Evolutionary conservation across 2,888 invertebrate genomes (phyloP), one percentile per base, ranked within the genome.

Genomic region (Drosophila affinis): DNA sequence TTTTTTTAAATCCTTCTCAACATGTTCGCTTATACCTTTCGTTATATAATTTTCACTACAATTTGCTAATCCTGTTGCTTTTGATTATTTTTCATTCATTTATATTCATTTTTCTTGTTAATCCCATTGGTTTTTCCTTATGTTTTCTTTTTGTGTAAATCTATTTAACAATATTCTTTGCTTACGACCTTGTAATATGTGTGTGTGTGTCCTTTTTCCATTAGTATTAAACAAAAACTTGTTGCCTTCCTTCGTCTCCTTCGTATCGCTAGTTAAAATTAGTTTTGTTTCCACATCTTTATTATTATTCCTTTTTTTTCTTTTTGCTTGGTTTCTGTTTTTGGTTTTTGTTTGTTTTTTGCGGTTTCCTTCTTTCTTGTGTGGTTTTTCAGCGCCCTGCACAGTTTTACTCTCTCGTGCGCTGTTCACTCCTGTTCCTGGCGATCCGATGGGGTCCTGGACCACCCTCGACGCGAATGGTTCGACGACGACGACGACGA

Each of bases 371-470:
- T 46, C 12, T n/a, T 45, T 48, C 45, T 58, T 58, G 62, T 72
- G 52, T 76, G 79, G 72, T 79, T 79, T 89, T 90, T 88, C 79
- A 89, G 90, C 89, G 90, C 89, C 76, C 72, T 81, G 79, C 81
- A 78, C 77, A 90, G 89, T 87, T 90, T 89, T 80, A 89, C 90
- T 90, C 78, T 84, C 79, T 85, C 73, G 85, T 83, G 79, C 86
- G 77, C 88, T 89, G 80, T 74, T 83, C 68, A 69, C 74, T 74
- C 58, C 70, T 62, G 55, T 58, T 27, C 64, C 27, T 48, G 57
- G 59, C 56, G 51, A 44, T 67, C 61, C 44, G 49, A 47, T 51
- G 27, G 17, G 53, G 39, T 51, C 21, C 5, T 53, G 45, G 27
- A 34, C n/a, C 53, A 46, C 39, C 27, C 9, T 39, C 51, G 53